These are phyloP conservation scores for Phrynocephalus forsythii DNA, from an alignment of 2,797 vertebrate species.

Conservation along the genomic window DNA sequence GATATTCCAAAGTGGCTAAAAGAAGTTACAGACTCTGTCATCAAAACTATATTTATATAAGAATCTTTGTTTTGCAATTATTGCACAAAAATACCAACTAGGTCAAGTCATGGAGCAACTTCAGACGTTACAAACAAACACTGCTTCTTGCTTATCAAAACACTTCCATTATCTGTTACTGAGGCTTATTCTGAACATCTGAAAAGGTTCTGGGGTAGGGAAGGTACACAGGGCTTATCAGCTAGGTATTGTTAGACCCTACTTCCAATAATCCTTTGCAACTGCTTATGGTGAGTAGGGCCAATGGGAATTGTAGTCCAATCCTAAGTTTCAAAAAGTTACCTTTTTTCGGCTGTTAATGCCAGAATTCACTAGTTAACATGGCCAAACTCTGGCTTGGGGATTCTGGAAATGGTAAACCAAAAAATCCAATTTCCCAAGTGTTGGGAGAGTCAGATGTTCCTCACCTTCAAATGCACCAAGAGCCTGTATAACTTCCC, in stretches of 20 bases:
- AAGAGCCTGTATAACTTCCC: not conserved
- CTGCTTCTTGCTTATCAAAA: not conserved
- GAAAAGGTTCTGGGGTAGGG: not conserved
- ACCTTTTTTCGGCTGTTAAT: no score
- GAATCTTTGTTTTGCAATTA: not conserved
- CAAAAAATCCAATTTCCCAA: no score
- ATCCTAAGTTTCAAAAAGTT: no score
- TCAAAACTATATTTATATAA: no score
- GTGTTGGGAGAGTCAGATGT: no score
- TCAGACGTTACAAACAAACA: not conserved
- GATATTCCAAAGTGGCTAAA: not conserved
- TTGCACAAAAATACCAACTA: not conserved
- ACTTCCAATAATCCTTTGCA: not conserved
- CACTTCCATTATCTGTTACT: not conserved
- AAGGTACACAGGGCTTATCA: not conserved
- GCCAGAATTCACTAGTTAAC: no score
- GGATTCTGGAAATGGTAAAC: no score
- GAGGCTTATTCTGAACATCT: not conserved
- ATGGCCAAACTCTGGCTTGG: no score
- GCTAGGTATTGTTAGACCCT: not conserved
- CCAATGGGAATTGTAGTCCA: not conserved
- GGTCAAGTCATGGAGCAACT: not conserved
- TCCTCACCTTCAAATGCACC: not conserved
- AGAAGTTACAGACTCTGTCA: not conserved
- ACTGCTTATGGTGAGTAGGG: not conserved